Conservation (phyloP, 2,797 vertebrate species). For the Spinus olivaceus region DNA sequence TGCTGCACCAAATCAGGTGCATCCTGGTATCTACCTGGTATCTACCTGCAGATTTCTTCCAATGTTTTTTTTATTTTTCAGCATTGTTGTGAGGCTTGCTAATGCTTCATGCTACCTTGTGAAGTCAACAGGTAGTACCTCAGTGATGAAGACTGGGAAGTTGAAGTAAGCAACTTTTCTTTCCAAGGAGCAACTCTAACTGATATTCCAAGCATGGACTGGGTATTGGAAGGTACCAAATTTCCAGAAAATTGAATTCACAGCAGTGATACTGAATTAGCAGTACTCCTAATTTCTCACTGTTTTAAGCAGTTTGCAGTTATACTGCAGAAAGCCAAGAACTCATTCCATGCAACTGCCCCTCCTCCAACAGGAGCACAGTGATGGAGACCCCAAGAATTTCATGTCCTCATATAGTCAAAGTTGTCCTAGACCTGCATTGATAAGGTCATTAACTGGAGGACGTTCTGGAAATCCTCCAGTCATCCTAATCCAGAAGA, state of each 20-base stretch:
- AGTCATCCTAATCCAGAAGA: not conserved
- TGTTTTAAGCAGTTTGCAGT: not conserved
- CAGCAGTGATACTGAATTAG: not conserved
- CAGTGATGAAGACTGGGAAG: not conserved
- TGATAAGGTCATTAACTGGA: not conserved
- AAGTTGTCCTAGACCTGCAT: not conserved
- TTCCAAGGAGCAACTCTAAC: not conserved
- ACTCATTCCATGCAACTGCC: not conserved
- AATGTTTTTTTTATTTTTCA: not conserved
- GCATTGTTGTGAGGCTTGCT: not conserved
- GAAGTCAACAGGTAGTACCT: not conserved
- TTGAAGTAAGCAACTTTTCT: not conserved
- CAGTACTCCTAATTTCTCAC: not conserved
- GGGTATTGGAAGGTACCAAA: not conserved
- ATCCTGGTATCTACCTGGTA: not conserved
- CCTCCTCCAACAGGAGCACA: not conserved
- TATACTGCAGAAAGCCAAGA: not conserved
- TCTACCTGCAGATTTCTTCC: not conserved
- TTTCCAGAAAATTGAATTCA: not conserved
- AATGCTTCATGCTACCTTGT: not conserved
- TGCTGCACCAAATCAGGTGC: not conserved
- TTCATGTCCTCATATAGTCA: not conserved
- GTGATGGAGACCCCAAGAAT: not conserved
- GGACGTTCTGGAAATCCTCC: not conserved
- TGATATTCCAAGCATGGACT: not conserved